phyloP scores from a whole-genome alignment of 2,113 vertebrate genomes.

The Equus przewalskii region DNA sequence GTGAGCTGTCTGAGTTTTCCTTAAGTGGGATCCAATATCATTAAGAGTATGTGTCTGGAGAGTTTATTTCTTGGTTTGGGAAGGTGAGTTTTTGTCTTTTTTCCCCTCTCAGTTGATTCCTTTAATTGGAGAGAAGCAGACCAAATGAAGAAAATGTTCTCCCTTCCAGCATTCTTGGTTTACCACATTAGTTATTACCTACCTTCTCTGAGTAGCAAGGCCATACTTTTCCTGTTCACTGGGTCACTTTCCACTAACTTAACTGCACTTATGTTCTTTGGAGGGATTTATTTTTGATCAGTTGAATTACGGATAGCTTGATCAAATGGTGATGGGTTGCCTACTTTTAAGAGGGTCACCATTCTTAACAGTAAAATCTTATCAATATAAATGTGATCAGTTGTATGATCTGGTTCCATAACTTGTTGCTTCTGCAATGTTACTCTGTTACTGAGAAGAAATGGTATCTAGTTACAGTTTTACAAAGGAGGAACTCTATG shows the following conservation, averaged over 20 bases:
- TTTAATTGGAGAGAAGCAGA: constrained; percentile 19
- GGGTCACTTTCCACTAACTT: constrained; percentile 60
- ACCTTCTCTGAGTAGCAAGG: constrained; percentile 50
- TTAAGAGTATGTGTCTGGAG: background rate
- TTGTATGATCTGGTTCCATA: background rate
- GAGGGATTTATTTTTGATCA: constrained; percentile 59
- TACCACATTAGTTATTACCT: constrained; percentile 29
- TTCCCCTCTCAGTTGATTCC: constrained; percentile 17
- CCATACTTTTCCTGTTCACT: constrained; percentile 53
- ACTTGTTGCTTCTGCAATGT: background rate
- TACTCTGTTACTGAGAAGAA: background rate
- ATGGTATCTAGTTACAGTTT: background rate
- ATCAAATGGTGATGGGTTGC: background rate
- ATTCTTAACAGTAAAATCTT: background rate
- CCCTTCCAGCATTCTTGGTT: constrained; percentile 48
- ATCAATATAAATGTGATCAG: background rate
- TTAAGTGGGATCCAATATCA: background rate
- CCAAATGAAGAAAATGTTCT: constrained; percentile 59
- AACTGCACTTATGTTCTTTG: constrained; percentile 33
- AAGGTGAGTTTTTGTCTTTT: constrained; percentile 48
- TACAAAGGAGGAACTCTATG: background rate
- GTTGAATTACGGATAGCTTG: background rate
- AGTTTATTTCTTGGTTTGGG: constrained; percentile 42
- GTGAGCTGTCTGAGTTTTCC: background rate
- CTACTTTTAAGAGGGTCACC: background rate